A percentile compares a stretch with the other conserved stretches of the same genome.
Conservation (phyloP, 2,797 vertebrate genomes). For the Cichlasoma orientale region DNA sequence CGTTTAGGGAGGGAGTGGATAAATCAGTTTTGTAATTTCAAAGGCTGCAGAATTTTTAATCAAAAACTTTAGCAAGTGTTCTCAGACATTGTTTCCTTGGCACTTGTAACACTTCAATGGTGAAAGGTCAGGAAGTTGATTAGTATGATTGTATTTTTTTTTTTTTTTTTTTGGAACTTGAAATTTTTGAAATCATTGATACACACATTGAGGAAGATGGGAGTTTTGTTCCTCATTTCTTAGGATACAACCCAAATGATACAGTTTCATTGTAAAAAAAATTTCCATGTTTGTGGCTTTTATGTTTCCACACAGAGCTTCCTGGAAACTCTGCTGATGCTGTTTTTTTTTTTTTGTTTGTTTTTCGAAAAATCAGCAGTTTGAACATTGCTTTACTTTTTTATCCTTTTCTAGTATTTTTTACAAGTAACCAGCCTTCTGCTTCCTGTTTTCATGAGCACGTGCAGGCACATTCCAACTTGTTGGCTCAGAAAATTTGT, state of each 20-base stretch:
- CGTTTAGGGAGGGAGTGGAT: background rate
- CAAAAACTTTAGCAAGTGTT: fast-evolving
- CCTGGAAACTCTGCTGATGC: background rate
- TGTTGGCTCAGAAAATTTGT: background rate
- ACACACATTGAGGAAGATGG: background rate
- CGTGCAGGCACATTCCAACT: background rate
- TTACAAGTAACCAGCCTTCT: background rate
- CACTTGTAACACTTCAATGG: background rate
- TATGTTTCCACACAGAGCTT: background rate
- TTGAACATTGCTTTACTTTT: no score
- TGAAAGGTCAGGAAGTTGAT: background rate
- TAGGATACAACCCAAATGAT: no score
- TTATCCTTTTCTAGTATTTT: background rate
- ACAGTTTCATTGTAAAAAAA: no score
- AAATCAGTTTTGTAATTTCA: background rate
- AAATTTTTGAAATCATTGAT: background rate
- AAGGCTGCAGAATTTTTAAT: background rate
- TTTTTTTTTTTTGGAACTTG: no score
- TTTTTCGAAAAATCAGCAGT: background rate
- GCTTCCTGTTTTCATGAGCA: no score
- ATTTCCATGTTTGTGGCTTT: background rate
- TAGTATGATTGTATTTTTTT: background rate
- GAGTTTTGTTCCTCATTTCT: background rate
- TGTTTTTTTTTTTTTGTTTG: background rate
- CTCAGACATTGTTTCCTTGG: background rate